phyloP scores from a whole-genome alignment of 2,888 invertebrate species.

The Callimorpha dominula region DNA sequence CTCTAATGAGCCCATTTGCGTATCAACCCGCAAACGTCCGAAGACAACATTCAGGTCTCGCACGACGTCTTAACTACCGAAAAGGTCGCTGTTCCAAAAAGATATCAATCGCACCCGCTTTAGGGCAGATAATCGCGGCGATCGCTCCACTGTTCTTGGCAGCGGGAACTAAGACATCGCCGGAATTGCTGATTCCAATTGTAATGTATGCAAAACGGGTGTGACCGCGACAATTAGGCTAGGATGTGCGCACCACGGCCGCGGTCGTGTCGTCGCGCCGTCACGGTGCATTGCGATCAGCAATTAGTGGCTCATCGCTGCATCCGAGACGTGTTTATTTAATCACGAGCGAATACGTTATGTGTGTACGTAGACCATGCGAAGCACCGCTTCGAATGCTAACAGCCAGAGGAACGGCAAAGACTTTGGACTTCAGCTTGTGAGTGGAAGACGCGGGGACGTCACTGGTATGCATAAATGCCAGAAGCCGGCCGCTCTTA shows the following conservation, averaged over 20 bases:
- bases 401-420: conserved; percentile 38
- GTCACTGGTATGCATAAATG: conserved; percentile 30
- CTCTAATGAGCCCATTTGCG: conserved; percentile 83
- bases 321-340: conserved; percentile 62
- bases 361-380: conserved; percentile 53
- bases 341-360: conserved; percentile 77
- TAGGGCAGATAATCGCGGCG: conserved; percentile 50
- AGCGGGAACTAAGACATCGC: conserved; percentile 69
- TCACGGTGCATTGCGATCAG: conserved; percentile 71
- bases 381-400: conserved; percentile 58
- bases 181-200: conserved; percentile 76
- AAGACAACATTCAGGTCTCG: conserved; percentile 21
- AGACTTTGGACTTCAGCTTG: conserved; percentile 31
- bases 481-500: conserved; percentile 35
- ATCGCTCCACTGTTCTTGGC: conserved; percentile 53
- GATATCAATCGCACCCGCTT: conserved; percentile 33
- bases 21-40: conserved; percentile 62
- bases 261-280: conserved; percentile 65
- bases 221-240: conserved; percentile 80
- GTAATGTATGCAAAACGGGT: conserved; percentile 81
- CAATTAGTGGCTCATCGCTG: conserved; percentile 72
- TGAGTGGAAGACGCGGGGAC: conserved; percentile 40
- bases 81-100: conserved; percentile 29
- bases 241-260: conserved; percentile 63
- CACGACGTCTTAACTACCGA: conserved; percentile 26